phyloP scores from a whole-genome alignment of 1,140 invertebrate genomes.

The Brachystomella parvula region DNA sequence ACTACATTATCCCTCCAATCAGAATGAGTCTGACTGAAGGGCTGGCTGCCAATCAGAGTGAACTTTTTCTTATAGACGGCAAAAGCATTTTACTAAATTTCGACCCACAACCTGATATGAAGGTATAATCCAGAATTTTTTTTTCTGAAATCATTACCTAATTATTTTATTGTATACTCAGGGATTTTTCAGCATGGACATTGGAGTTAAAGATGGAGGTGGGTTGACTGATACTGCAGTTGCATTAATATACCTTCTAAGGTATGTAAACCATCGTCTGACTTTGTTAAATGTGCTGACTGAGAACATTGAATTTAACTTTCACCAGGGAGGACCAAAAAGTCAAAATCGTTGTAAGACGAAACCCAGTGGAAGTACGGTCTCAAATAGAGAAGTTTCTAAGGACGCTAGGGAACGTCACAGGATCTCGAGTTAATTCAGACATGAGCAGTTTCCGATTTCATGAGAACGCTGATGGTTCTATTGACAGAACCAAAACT shows the following conservation, averaged over 20 bases:
- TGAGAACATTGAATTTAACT: background rate
- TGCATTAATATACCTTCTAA: constrained; percentile 80
- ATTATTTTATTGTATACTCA: too few species aligned
- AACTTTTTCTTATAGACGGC: constrained; percentile 73
- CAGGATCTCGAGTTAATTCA: constrained; percentile 83
- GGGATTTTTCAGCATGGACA: constrained; percentile 89
- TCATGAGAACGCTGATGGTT: constrained; percentile 83
- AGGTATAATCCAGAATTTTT: too few species aligned
- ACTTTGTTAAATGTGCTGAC: background rate
- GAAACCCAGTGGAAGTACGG: constrained; percentile 75
- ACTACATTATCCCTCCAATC: constrained; percentile 34
- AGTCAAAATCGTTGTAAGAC: constrained; percentile 80
- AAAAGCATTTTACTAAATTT: constrained; percentile 79
- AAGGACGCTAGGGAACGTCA: constrained; percentile 72
- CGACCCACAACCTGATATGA: constrained; percentile 91
- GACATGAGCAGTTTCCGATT: constrained; percentile 75
- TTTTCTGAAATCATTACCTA: too few species aligned
- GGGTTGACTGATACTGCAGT: constrained; percentile 67
- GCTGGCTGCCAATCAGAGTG: constrained; percentile 57
- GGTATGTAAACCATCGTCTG: background rate
- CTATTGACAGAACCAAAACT: constrained; percentile 86
- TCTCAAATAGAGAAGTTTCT: constrained; percentile 67
- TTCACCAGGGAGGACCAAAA: constrained; percentile 71
- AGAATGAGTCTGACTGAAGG: constrained; percentile 72
- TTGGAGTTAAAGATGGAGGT: constrained; percentile 70